Conservation (phyloP, 2,113 vertebrate genomes). For the Strigops habroptila region DNA sequence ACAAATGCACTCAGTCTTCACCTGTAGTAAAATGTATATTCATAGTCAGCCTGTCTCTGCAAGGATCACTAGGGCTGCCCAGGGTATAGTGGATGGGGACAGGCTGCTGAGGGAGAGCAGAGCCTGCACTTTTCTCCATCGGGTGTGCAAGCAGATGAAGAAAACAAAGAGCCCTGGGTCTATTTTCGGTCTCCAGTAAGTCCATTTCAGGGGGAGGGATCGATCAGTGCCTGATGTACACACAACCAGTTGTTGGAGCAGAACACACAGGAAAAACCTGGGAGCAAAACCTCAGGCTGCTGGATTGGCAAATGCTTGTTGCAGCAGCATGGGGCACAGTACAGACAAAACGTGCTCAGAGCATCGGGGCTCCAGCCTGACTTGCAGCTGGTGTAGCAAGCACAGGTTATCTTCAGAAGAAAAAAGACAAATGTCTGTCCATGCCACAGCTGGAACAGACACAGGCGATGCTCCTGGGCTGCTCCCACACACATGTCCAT, state of each 20-base stretch:
- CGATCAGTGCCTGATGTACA: background rate
- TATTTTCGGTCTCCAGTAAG: background rate
- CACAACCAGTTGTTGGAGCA: too few species aligned
- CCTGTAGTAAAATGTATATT: background rate
- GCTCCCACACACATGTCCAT: background rate
- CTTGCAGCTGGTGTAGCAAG: background rate
- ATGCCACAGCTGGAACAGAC: background rate
- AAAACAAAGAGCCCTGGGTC: too few species aligned
- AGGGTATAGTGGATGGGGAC: background rate
- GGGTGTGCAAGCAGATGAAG: accelerated
- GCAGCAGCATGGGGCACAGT: background rate
- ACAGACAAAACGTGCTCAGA: background rate
- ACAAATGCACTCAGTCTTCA: background rate
- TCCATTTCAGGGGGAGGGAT: background rate
- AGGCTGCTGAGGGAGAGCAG: background rate
- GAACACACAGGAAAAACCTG: background rate
- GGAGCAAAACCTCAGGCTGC: background rate
- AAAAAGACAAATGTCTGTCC: background rate
- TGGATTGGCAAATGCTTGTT: background rate
- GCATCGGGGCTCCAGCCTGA: background rate
- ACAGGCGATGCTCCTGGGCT: background rate
- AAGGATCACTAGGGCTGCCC: background rate
- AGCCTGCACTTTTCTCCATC: background rate
- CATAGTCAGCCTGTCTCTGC: background rate
- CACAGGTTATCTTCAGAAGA: background rate